Conservation (phyloP, 2,113 vertebrate genomes). For the Ammodytes marinus region DNA sequence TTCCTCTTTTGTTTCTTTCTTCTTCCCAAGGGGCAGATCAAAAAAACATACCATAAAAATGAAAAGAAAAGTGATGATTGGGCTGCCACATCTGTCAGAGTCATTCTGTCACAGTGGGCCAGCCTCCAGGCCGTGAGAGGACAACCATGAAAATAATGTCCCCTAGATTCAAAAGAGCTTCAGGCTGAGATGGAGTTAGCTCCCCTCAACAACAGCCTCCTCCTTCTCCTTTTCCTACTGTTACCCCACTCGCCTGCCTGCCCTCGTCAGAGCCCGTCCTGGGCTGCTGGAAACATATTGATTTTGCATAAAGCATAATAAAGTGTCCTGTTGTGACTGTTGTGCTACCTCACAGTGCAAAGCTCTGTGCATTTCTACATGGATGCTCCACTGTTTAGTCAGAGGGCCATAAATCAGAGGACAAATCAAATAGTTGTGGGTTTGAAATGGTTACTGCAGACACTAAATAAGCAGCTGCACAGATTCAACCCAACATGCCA, state of each 20-base stretch:
- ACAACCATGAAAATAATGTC: conserved; percentile 73
- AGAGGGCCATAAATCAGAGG: conserved; percentile 55
- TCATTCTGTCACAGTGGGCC: conserved; percentile 69
- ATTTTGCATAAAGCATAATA: conserved; percentile 79
- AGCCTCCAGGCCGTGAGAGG: conserved; percentile 46
- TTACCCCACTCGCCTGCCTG: conserved; percentile 8
- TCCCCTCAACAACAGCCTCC: neutral
- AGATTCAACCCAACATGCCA: conserved; percentile 6
- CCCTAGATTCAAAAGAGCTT: conserved; percentile 48
- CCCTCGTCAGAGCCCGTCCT: conserved; percentile 18
- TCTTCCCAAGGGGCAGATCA: conserved; percentile 7
- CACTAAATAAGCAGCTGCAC: conserved; percentile 31
- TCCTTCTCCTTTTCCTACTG: neutral
- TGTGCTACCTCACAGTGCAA: conserved; percentile 45
- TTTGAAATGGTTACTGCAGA: conserved; percentile 34
- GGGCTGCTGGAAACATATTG: conserved; percentile 66
- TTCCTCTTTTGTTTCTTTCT: neutral
- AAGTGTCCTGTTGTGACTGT: conserved; percentile 67
- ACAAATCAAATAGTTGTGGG: conserved; percentile 42
- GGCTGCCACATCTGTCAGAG: conserved; percentile 74
- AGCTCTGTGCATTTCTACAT: conserved; percentile 44
- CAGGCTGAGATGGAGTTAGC: conserved; percentile 31
- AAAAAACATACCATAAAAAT: conserved; percentile 33
- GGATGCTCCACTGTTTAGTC: conserved; percentile 46
- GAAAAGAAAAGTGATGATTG: conserved; percentile 52